These are phyloP conservation scores for Aphelocoma coerulescens DNA, from an alignment of 2,113 vertebrate species.

Conservation along the genomic window DNA sequence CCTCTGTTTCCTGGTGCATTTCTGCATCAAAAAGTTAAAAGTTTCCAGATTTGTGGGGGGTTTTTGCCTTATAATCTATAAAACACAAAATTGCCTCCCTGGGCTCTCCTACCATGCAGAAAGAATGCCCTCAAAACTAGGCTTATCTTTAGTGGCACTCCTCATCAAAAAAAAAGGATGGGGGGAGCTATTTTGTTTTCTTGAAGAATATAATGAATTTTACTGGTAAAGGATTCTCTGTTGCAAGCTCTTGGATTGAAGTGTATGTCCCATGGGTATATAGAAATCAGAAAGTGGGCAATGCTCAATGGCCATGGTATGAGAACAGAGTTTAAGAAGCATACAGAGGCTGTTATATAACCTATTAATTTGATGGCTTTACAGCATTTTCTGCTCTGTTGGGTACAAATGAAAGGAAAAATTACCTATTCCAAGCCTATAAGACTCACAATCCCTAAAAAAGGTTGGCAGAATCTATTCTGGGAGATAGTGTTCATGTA, in stretches of 20 bases:
- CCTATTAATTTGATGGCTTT: constrained; percentile 23
- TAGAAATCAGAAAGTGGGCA: neutral
- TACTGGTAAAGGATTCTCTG: neutral
- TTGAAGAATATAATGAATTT: neutral
- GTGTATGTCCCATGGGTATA: neutral
- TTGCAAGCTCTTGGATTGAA: neutral
- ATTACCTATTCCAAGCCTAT: constrained; percentile 31
- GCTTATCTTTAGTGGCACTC: neutral
- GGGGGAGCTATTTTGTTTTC: neutral
- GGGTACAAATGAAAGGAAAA: constrained; percentile 43
- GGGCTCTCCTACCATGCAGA: neutral
- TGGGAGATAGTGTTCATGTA: neutral
- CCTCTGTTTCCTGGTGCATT: neutral
- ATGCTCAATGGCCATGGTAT: neutral
- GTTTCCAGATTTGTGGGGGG: rapidly evolving
- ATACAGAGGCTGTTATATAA: constrained; percentile 3
- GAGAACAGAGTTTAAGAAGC: neutral
- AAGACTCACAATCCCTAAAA: neutral
- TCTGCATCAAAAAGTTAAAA: neutral
- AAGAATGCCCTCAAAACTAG: neutral
- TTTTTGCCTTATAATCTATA: neutral
- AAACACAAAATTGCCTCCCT: neutral
- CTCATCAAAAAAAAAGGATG: neutral
- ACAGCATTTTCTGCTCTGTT: constrained; percentile 48
- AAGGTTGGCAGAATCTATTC: constrained; percentile 11